Base-by-base conservation (phyloP, 2,797 vertebrate genomes). In the Clarias laeviceps region DNA sequence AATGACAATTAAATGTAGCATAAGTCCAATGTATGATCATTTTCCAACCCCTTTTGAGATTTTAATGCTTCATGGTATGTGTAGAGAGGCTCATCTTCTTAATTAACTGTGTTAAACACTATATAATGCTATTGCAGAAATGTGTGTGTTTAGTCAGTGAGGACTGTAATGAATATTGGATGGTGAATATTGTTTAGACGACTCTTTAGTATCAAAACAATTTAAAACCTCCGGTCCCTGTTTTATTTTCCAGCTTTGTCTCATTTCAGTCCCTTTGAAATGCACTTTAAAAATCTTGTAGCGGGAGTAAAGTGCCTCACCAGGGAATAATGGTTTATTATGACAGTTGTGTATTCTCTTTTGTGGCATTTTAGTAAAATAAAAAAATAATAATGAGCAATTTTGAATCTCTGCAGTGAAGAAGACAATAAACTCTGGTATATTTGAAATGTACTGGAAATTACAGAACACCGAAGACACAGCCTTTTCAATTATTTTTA, bases 301-400 rank as follows among this genome's bases (percentile, higher is more conserved):
- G 7, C 11, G 6, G 22, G 45, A 72, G 3, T 45, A 72, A 72
- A 72, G 22, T 73, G 22, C 40, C 40, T 73, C 40, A 72, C 22
- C 37, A 45, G 69, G 37, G 69, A 72, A 45, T 72, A 72, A 72
- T 72, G 37, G 20, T 72, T 73, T 73, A 73, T 73, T 50, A 73
- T 73, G 70, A 76, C 73, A 77, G 18, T 57, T 57, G 27, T 56
- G 50, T 40, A 29, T 73, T 72, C 40, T 22, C 6, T 37, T 72
- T 27, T 45, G 15, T 56, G 50, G 0, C 15, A 57, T 32, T 76
- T 20, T 54, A 54, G 50, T 54, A 8, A 29, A 57, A 9, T 18
- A 7, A 50, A 29, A 34, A 68, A 68, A 66, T 3, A 2, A 34
- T 72, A 45, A 20, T 40, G 6, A 50, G 14, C 50, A n/a, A 73